Percentiles rank a stretch among this genome's conserved stretches.
Conservation (phyloP, 2,888 invertebrate species). For the Epistrophe eligans region DNA sequence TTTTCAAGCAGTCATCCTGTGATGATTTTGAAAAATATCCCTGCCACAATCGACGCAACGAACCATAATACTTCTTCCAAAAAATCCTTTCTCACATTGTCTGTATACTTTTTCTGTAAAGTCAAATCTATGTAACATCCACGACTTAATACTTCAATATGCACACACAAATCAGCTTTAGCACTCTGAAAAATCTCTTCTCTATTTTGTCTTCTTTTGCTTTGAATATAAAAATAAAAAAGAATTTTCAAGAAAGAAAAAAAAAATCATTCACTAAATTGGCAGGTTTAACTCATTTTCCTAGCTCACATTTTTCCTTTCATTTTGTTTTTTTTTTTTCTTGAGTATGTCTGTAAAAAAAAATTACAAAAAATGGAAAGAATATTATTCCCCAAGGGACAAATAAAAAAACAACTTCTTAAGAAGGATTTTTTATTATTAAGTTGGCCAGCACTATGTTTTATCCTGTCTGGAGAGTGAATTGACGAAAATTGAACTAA, state of each 20-base stretch:
- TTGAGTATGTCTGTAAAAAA: background rate
- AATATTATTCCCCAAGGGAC: constrained; percentile 2
- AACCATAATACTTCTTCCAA: background rate
- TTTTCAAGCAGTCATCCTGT: background rate
- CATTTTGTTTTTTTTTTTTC: background rate
- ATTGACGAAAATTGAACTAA: constrained; percentile 8
- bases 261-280: background rate
- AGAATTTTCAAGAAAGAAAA: background rate
- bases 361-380: background rate
- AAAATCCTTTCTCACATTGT: background rate
- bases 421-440: constrained; percentile 10
- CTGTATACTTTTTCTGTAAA: background rate
- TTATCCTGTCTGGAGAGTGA: background rate
- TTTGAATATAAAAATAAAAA: background rate
- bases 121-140: background rate
- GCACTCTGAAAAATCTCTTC: background rate
- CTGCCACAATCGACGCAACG: background rate
- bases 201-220: background rate
- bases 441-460: constrained; percentile 2
- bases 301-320: background rate
- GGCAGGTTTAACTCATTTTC: constrained; percentile 7
- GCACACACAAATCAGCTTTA: constrained; percentile 2
- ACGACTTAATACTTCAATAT: background rate
- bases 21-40: background rate
- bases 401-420: background rate